A percentile compares a stretch with the other conserved stretches of the same genome.
Evolutionary conservation across 2,113 vertebrate genomes (phyloP).

Genomic region (Eudorcas thomsonii): DNA sequence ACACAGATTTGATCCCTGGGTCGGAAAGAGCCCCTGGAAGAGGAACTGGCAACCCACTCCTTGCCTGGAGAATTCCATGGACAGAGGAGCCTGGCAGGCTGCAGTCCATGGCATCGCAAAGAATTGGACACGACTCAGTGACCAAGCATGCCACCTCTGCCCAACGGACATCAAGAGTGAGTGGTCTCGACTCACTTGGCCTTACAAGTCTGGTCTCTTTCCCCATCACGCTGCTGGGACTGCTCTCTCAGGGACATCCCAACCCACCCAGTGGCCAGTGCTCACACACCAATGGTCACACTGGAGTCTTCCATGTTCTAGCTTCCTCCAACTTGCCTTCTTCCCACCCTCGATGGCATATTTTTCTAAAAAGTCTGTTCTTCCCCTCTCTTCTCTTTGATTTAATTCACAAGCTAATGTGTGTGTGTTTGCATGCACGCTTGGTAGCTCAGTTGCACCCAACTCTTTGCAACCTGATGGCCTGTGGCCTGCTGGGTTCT

Average conservation of each 20-base stretch:
- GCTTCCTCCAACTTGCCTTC: neutral
- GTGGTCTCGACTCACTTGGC: neutral
- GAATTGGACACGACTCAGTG: neutral
- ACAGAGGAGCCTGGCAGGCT: neutral
- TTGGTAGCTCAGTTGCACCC: neutral
- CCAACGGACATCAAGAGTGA: neutral
- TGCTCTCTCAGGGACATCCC: neutral
- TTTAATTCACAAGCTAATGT: neutral
- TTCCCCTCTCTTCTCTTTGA: neutral
- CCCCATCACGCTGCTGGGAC: neutral
- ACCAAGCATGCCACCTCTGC: neutral
- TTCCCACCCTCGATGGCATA: neutral
- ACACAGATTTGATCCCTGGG: neutral
- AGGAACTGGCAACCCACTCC: neutral
- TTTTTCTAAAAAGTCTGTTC: neutral
- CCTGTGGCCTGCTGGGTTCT: neutral
- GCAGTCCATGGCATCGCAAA: neutral
- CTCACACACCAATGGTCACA: neutral
- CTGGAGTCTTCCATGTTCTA: neutral
- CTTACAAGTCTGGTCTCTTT: neutral
- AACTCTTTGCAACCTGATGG: neutral
- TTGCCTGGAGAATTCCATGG: neutral
- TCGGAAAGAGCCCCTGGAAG: neutral
- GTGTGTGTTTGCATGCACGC: rapidly evolving
- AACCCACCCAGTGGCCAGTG: neutral